These are phyloP conservation scores for Gouania willdenowi DNA, from an alignment of 2,797 vertebrate species.

Conservation along the genomic window DNA sequence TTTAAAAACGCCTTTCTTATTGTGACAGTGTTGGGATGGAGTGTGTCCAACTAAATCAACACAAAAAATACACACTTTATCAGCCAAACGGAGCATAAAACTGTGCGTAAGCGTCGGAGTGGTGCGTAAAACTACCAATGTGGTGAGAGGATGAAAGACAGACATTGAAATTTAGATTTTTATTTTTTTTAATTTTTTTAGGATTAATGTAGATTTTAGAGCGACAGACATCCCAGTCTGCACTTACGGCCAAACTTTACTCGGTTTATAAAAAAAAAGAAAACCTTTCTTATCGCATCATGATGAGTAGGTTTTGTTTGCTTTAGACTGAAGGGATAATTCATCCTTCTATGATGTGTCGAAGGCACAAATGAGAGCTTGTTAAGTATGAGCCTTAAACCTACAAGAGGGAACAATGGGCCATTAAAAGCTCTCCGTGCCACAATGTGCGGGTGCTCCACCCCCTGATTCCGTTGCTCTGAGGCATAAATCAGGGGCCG, in stretches of 20 bases:
- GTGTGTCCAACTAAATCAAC: not conserved
- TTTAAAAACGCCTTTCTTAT: slow-evolving; percentile 54
- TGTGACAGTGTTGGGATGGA: slow-evolving; percentile 27
- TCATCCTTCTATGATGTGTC: slow-evolving; percentile 23
- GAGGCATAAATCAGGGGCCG: slow-evolving; percentile 63
- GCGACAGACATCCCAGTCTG: not conserved
- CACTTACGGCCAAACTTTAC: slow-evolving; percentile 17
- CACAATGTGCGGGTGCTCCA: slow-evolving; percentile 57
- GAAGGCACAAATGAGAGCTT: slow-evolving; percentile 42
- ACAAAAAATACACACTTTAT: not conserved
- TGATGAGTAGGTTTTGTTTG: too few relatives aligned
- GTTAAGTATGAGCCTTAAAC: slow-evolving; percentile 45
- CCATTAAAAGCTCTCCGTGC: slow-evolving; percentile 65
- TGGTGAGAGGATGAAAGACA: not conserved
- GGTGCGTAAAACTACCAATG: slow-evolving; percentile 22
- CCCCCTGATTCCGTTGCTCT: slow-evolving; percentile 60
- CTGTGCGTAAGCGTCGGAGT: too few relatives aligned
- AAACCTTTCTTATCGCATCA: not conserved
- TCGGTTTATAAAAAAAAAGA: not conserved
- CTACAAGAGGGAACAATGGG: slow-evolving; percentile 74
- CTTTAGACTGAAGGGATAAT: slow-evolving; percentile 5
- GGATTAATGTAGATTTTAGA: too few relatives aligned
- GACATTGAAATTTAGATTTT: too few relatives aligned
- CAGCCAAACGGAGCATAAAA: not conserved
- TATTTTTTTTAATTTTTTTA: slow-evolving; percentile 2